Evolutionary conservation across 2,888 invertebrate species (phyloP).

Genomic region (Junonia oenone): DNA sequence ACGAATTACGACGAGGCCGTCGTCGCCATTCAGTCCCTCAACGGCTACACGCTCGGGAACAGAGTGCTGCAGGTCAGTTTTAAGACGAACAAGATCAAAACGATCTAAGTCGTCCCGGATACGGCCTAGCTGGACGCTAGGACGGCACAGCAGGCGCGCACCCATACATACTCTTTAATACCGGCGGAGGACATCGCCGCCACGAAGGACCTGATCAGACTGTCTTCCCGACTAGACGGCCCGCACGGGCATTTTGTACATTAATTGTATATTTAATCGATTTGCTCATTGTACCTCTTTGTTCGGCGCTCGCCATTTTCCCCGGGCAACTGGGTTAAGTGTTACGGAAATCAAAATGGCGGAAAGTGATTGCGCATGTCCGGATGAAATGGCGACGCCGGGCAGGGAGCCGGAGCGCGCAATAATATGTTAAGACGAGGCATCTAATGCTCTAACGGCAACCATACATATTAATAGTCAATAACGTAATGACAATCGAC

Average conservation of each 20-base stretch:
- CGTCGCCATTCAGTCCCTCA: conserved; percentile 93
- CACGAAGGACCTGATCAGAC: conserved; percentile 38
- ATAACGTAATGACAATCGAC: conserved; percentile 70
- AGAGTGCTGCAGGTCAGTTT: conserved; percentile 95
- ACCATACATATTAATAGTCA: conserved; percentile 74
- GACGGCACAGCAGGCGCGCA: conserved; percentile 77
- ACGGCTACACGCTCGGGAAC: conserved; percentile 94
- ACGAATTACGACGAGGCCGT: conserved; percentile 96
- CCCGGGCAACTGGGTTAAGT: conserved; percentile 65
- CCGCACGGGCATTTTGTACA: conserved; percentile 49
- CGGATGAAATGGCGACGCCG: conserved; percentile 56
- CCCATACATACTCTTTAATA: conserved; percentile 59
- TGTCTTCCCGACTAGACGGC: conserved; percentile 49
- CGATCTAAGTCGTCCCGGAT: conserved; percentile 78
- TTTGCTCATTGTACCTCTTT: conserved; percentile 52
- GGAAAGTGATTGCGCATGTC: conserved; percentile 56
- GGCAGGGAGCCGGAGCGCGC: conserved; percentile 50
- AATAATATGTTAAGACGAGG: conserved; percentile 59
- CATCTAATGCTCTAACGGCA: conserved; percentile 59
- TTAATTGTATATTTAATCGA: conserved; percentile 59
- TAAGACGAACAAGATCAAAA: conserved; percentile 91
- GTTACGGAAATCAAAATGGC: conserved; percentile 70
- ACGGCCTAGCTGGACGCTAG: conserved; percentile 69
- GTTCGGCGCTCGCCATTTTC: conserved; percentile 50
- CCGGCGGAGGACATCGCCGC: conserved; percentile 32